Conservation (phyloP, 2,797 vertebrate genomes). For the Pitangus sulphuratus region DNA sequence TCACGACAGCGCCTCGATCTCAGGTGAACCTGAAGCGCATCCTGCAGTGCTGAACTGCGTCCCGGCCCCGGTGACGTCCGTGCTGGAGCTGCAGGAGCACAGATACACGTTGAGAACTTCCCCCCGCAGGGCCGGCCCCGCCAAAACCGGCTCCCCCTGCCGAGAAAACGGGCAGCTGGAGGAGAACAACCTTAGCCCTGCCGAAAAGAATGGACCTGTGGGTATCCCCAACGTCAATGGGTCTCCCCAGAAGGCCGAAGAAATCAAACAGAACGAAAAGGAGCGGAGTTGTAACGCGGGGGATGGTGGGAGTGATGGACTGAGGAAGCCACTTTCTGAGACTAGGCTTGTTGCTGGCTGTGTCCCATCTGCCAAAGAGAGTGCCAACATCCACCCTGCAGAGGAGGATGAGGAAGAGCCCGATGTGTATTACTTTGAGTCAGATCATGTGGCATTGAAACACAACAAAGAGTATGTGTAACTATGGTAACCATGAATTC, state of each 20-base stretch:
- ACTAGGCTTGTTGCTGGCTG: constrained; percentile 72
- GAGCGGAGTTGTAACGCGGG: constrained; percentile 61
- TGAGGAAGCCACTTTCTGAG: constrained; percentile 75
- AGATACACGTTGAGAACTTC: constrained; percentile 96
- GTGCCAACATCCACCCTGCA: constrained; percentile 78
- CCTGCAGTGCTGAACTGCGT: constrained; percentile 74
- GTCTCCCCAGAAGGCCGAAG: constrained; percentile 72
- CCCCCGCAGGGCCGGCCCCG: constrained; percentile 85
- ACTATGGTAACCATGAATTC: constrained; percentile 85
- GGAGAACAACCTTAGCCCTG: constrained; percentile 82
- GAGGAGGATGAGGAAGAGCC: constrained; percentile 95
- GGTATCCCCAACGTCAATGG: constrained; percentile 71
- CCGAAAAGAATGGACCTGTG: constrained; percentile 74
- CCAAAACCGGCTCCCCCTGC: constrained; percentile 86
- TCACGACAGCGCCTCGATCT: constrained; percentile 80
- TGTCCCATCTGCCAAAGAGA: constrained; percentile 85
- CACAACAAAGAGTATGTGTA: constrained; percentile 99
- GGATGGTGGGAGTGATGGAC: constrained; percentile 74
- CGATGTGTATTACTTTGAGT: constrained; percentile 99
- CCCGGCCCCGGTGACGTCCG: constrained; percentile 81
- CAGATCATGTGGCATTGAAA: constrained; percentile 99
- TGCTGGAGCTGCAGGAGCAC: constrained; percentile 94
- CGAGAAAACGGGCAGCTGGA: constrained; percentile 88
- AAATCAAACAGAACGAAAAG: constrained; percentile 69
- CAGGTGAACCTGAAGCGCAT: constrained; percentile 85